Percentiles rank a stretch among this genome's conserved stretches.
Conservation (phyloP, 2,113 vertebrate species). For the Chiloscyllium plagiosum region DNA sequence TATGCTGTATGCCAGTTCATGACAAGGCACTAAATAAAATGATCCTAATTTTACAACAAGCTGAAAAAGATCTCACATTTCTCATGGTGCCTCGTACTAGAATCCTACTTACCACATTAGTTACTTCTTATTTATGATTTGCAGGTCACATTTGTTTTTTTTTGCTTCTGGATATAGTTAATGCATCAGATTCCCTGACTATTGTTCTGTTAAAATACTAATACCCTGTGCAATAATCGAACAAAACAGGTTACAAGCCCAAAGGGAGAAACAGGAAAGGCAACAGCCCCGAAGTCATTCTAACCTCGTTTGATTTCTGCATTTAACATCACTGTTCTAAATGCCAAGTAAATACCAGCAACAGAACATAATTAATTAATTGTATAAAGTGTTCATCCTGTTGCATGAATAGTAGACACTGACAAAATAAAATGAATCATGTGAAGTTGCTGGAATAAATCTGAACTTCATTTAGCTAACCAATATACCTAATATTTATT, state of each 20-base stretch:
- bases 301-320: neutral
- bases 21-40: neutral
- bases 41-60: neutral
- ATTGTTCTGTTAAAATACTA: neutral
- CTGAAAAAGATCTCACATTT: neutral
- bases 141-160: neutral
- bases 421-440: neutral
- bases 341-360: neutral
- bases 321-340: neutral
- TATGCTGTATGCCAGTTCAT: neutral
- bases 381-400: neutral
- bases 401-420: neutral
- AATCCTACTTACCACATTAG: neutral
- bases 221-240: neutral
- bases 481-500: neutral
- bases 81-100: neutral
- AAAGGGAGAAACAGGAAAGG: neutral
- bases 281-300: neutral
- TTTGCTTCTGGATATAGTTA: neutral
- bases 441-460: neutral
- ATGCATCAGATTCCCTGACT: neutral
- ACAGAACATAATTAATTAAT: neutral
- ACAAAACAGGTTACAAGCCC: neutral
- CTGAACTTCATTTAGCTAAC: neutral
- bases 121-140: neutral